Evolutionary conservation across 2,113 vertebrate species (phyloP), one percentile per base, ranked within the genome.

Genomic region (Spea multiplicata): DNA sequence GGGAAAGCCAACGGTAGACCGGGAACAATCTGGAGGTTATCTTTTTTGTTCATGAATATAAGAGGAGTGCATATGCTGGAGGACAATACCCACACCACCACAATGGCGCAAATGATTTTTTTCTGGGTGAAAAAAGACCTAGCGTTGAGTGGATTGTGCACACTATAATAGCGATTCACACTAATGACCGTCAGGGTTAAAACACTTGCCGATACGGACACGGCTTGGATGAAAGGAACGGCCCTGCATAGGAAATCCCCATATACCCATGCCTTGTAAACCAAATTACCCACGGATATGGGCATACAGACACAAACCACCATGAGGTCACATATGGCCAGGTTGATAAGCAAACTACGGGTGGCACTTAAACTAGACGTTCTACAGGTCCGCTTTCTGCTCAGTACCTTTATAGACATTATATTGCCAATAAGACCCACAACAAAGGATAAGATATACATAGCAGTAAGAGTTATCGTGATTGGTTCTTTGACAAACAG

Each of bases 271-370:
- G 93, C 90, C 4, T 92, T 93, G 89, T 97, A 97, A 84, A 97
- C 94, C 81, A 94, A 90, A 84, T 93, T 94, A 14, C 94, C 95
- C 50, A 95, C 88, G 0, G 95, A 96, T 85, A 96, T 91, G 85
- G 95, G 95, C 95, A 97, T 96, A 87, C 95, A 97, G 78, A 96
- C 84, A 0, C 94, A 96, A 78, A 97, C 95, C 88, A 96, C 95
- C 83, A 96, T 94, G 80, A 97, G 90, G 86, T 97, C 95, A 0
- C 95, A 97, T 77, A 95, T 91, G 0, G 95, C 94, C 85, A 97
- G 81, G 89, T 97, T 97, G 78, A 96, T 91, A 83, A 96, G 88
- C 55, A 97, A 91, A 71, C 87, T 94, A 76, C 93, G 88, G 3
- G 95, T 97, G 83, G 95, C 92, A 1, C 93, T 96, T 74, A 94